Conservation (phyloP, 2,888 invertebrate genomes). For the Heliconius charithonia region DNA sequence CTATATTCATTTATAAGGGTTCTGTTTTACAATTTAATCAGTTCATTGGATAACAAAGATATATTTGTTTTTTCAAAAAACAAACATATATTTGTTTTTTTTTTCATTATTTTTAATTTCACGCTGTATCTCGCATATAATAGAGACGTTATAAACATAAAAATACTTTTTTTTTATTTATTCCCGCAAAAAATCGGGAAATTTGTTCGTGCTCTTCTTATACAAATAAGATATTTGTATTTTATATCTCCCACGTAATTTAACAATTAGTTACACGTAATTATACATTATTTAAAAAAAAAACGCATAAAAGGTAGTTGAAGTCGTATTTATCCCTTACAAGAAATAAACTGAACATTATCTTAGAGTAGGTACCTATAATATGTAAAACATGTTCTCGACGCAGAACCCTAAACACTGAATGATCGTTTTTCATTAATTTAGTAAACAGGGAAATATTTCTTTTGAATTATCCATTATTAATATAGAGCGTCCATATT, state of each 20-base stretch:
- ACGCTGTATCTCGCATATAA: too few relatives aligned
- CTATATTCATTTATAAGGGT: neutral
- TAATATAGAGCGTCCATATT: constrained; percentile 8
- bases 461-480: constrained; percentile 13
- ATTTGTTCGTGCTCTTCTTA: too few relatives aligned
- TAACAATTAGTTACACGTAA: too few relatives aligned
- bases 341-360: neutral
- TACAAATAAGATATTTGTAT: too few relatives aligned
- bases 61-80: neutral
- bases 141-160: too few relatives aligned
- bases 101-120: neutral
- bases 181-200: too few relatives aligned
- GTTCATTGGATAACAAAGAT: neutral
- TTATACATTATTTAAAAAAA: too few relatives aligned
- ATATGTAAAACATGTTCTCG: neutral
- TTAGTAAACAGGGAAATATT: constrained; percentile 9
- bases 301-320: too few relatives aligned
- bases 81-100: neutral
- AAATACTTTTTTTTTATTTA: too few relatives aligned
- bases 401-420: neutral
- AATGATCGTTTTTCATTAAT: neutral
- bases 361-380: neutral
- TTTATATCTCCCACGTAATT: too few relatives aligned
- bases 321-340: too few relatives aligned
- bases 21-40: neutral